Evolutionary conservation across 2,797 vertebrate genomes (phyloP).

Genomic region (Aplochiton taeniatus): DNA sequence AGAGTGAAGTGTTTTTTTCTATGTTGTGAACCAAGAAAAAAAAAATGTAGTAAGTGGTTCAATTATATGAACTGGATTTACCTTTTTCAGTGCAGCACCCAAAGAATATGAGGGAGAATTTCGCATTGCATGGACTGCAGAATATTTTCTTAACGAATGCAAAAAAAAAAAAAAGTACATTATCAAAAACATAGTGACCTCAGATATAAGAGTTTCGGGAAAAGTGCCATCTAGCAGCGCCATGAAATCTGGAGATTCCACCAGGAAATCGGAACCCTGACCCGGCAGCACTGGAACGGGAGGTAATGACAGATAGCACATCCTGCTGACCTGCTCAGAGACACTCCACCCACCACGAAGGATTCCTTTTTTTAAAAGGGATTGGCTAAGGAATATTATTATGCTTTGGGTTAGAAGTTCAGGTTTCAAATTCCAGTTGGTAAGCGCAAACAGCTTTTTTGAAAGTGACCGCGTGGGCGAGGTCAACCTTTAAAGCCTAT

Average conservation of each 20-base stretch:
- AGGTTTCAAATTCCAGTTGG: conserved; percentile 59
- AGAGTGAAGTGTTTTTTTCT: no score
- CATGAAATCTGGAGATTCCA: conserved; percentile 9
- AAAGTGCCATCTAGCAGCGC: conserved; percentile 14
- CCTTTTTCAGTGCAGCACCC: no score
- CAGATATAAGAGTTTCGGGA: conserved; percentile 26
- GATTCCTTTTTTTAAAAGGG: conserved; percentile 13
- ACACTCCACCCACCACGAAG: conserved; percentile 2
- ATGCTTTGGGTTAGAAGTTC: conserved; percentile 52
- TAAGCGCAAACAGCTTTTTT: conserved; percentile 53
- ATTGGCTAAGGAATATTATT: conserved; percentile 41
- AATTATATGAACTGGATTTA: no score
- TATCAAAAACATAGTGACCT: not conserved
- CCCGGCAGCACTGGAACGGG: conserved; percentile 22
- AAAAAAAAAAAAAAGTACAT: not conserved
- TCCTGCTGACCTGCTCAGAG: conserved; percentile 35
- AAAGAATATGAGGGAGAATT: not conserved
- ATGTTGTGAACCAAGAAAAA: no score
- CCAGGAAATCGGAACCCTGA: conserved; percentile 33
- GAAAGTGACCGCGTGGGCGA: conserved; percentile 59
- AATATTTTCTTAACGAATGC: conserved; percentile 18
- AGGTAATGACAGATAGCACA: conserved; percentile 19
- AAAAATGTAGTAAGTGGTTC: no score
- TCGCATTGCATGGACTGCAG: conserved; percentile 17
- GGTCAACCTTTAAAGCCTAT: conserved; percentile 70